Percentiles rank a stretch among this genome's conserved stretches.
Conservation (phyloP, 2,797 vertebrate genomes). For the Trachops cirrhosus region DNA sequence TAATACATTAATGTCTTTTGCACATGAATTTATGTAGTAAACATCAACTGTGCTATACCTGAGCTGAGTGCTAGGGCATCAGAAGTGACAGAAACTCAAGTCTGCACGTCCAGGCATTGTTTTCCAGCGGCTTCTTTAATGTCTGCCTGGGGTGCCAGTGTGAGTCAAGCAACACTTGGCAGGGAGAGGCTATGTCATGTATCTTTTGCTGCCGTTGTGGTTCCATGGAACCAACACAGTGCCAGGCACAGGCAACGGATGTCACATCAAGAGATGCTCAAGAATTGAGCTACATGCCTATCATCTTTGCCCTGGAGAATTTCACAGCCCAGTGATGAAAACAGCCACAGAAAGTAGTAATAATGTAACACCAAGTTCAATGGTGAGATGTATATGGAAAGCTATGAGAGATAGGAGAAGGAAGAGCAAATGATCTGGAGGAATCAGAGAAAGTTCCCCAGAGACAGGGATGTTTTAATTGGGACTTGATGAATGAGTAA, state of each 20-base stretch:
- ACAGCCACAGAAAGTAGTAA: background rate
- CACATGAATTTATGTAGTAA: background rate
- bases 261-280: background rate
- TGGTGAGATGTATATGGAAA: background rate
- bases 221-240: background rate
- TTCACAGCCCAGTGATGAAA: background rate
- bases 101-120: background rate
- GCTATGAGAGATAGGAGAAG: background rate
- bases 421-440: background rate
- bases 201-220: background rate
- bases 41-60: background rate
- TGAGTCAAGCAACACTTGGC: background rate
- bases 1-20: background rate
- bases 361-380: background rate
- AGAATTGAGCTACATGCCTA: background rate
- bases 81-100: background rate
- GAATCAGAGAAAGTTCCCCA: background rate
- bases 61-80: background rate
- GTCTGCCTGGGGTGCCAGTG: background rate
- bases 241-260: background rate
- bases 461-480: background rate
- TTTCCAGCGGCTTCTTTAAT: background rate
- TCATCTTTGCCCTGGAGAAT: background rate
- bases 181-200: background rate
- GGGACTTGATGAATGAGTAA: background rate